Evolutionary conservation across 2,113 vertebrate species (phyloP).

Genomic region (Zosterops lateralis): DNA sequence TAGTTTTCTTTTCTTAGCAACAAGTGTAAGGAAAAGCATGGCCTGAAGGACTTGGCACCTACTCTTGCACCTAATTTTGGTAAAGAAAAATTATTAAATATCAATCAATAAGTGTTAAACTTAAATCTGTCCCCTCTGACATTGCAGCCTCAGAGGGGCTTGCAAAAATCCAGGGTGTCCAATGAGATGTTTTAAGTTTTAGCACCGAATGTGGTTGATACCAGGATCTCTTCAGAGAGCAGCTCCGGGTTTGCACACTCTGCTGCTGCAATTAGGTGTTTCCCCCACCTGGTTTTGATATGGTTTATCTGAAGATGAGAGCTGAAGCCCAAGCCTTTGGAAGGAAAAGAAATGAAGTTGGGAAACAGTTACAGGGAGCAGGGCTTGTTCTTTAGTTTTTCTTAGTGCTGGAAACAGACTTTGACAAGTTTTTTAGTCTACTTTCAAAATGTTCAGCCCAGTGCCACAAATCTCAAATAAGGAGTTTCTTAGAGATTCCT

Average conservation of each 20-base stretch:
- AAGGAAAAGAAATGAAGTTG: neutral
- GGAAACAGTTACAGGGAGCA: neutral
- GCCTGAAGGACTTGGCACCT: neutral
- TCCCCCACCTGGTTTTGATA: neutral
- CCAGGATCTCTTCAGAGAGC: neutral
- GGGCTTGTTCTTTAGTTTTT: neutral
- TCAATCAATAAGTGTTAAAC: neutral
- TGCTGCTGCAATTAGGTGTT: neutral
- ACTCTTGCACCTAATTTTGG: neutral
- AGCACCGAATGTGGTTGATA: fast-evolving
- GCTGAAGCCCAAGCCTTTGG: neutral
- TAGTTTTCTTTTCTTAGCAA: neutral
- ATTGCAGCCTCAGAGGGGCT: neutral
- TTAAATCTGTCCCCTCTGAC: neutral
- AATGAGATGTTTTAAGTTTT: neutral
- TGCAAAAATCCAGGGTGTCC: neutral
- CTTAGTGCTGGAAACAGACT: neutral
- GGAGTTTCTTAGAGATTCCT: neutral
- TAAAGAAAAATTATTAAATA: neutral
- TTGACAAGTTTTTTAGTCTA: neutral
- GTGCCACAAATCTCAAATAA: neutral
- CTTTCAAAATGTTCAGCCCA: neutral
- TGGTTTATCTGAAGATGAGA: neutral
- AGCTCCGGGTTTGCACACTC: neutral
- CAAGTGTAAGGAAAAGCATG: neutral